These are phyloP conservation scores for Melanotaenia parkinsoni DNA, from an alignment of 2,797 vertebrate species.

Conservation along the genomic window DNA sequence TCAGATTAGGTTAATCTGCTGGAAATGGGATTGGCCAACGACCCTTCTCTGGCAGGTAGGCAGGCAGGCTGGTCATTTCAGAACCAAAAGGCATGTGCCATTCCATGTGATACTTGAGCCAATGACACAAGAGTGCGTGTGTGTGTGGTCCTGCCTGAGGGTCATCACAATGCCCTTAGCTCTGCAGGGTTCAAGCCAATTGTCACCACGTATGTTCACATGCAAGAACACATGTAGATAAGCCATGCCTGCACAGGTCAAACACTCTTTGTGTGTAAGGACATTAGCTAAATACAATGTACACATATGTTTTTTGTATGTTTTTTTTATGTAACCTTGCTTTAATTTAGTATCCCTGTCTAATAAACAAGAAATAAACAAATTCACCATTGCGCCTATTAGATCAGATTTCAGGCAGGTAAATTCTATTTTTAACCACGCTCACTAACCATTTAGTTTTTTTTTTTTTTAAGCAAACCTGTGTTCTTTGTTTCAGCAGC, in stretches of 20 bases:
- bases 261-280: slow-evolving; percentile 11
- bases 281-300: slow-evolving; percentile 1
- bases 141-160: slow-evolving; percentile 53
- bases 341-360: neutral
- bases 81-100: slow-evolving; percentile 58
- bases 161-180: slow-evolving; percentile 60
- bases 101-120: slow-evolving; percentile 65
- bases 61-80: slow-evolving; percentile 60
- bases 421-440: slow-evolving; percentile 27
- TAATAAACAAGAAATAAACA: neutral
- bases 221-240: slow-evolving; percentile 24
- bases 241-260: slow-evolving; percentile 14
- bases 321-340: neutral
- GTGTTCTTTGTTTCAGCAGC: slow-evolving; percentile 70
- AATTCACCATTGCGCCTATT: slow-evolving; percentile 4
- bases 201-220: slow-evolving; percentile 48
- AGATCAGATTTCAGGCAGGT: slow-evolving; percentile 12
- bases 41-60: slow-evolving; percentile 67
- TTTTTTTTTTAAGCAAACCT: slow-evolving; percentile 60
- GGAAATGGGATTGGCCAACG: slow-evolving; percentile 77
- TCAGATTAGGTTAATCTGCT: slow-evolving; percentile 80
- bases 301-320: neutral
- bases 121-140: slow-evolving; percentile 39
- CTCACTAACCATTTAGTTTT: slow-evolving; percentile 57
- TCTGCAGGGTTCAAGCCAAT: slow-evolving; percentile 49